Evolutionary conservation across 2,113 vertebrate species (phyloP).

Genomic region (Planiliza haematocheilus): DNA sequence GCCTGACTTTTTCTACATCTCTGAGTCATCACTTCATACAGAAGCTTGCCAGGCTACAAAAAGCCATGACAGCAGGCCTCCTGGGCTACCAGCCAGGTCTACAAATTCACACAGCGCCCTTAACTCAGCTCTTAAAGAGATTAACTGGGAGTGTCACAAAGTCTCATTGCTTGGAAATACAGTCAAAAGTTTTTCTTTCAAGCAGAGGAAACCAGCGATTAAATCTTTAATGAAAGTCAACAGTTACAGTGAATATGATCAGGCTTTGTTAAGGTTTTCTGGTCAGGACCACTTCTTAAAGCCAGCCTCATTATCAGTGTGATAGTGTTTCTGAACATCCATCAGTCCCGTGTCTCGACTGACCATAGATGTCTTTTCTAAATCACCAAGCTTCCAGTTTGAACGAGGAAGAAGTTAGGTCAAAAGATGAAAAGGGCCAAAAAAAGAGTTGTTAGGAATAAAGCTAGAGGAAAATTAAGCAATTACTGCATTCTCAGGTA

Average conservation of each 20-base stretch:
- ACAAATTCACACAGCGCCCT: constrained; percentile 31
- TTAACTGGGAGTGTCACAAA: constrained; percentile 17
- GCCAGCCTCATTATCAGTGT: constrained; percentile 28
- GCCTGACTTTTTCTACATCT: constrained; percentile 40
- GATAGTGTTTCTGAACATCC: constrained; percentile 14
- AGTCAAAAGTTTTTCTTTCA: neutral
- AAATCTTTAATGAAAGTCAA: neutral
- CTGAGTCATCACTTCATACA: constrained; percentile 49
- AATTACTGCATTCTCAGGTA: constrained; percentile 34
- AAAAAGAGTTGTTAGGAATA: constrained; percentile 15
- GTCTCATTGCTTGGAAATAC: neutral
- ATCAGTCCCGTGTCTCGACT: constrained; percentile 34
- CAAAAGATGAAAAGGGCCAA: constrained; percentile 22
- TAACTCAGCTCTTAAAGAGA: constrained; percentile 37
- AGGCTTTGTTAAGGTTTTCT: neutral
- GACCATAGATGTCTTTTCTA: constrained; percentile 31
- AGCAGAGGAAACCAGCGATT: constrained; percentile 9
- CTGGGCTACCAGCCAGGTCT: constrained; percentile 27
- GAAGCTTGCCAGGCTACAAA: constrained; percentile 30
- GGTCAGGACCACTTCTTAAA: constrained; percentile 15
- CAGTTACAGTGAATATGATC: neutral
- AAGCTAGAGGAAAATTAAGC: constrained; percentile 13
- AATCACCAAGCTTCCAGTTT: constrained; percentile 33
- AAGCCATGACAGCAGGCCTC: constrained; percentile 36
- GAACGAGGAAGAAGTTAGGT: constrained; percentile 32